Percentiles rank a stretch among this genome's conserved stretches.
phyloP scores from a whole-genome alignment of 2,888 invertebrate genomes.

The Hyles lineata region DNA sequence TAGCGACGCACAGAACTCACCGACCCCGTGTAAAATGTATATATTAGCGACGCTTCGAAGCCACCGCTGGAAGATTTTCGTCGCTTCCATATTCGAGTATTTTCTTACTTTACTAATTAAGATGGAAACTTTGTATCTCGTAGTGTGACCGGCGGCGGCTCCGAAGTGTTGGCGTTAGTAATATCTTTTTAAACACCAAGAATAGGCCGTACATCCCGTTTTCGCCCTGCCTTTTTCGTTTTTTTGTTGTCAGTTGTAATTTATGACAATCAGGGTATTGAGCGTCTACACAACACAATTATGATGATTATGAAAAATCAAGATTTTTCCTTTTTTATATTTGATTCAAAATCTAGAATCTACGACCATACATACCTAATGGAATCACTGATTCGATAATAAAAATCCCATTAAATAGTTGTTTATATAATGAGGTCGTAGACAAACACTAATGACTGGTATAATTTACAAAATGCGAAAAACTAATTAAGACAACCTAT shows the following conservation, averaged over 20 bases:
- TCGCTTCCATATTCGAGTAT: slow-evolving; percentile 20
- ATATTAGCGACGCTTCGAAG: neutral
- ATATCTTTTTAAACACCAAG: slow-evolving; percentile 23
- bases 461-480: slow-evolving; percentile 33
- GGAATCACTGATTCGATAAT: neutral
- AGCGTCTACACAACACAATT: neutral
- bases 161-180: slow-evolving; percentile 7
- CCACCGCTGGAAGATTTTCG: neutral
- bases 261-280: slow-evolving; percentile 25
- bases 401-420: neutral
- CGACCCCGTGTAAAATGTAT: slow-evolving; percentile 5
- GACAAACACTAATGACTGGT: neutral
- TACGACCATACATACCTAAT: slow-evolving; percentile 2
- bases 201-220: slow-evolving; percentile 12
- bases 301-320: neutral
- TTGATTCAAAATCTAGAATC: neutral
- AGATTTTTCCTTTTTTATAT: neutral
- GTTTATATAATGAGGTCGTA: slow-evolving; percentile 2
- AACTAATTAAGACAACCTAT: slow-evolving; percentile 41
- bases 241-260: slow-evolving; percentile 8
- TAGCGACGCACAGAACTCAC: slow-evolving; percentile 53
- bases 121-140: slow-evolving; percentile 24
- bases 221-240: neutral
- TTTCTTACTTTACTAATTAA: slow-evolving; percentile 14
- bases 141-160: neutral